Percentiles rank a stretch among this genome's conserved stretches.
phyloP scores from a whole-genome alignment of 1,140 invertebrate species.

The Drosophila biarmipes region DNA sequence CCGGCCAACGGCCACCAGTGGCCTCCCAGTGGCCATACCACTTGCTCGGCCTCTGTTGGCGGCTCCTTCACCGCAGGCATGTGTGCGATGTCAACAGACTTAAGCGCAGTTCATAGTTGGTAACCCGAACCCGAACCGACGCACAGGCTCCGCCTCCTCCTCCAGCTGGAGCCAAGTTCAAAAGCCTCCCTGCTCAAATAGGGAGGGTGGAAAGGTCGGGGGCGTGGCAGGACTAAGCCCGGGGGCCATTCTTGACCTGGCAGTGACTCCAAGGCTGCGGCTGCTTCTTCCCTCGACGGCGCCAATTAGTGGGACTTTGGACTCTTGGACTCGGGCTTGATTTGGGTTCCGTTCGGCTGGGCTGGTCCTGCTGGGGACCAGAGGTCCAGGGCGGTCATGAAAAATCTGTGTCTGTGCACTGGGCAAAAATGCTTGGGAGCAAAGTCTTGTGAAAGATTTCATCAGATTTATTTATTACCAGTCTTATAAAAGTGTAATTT shows the following conservation, averaged over 20 bases:
- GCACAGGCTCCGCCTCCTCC: slow-evolving; percentile 3
- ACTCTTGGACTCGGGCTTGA: slow-evolving; percentile 9
- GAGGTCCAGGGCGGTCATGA: neutral
- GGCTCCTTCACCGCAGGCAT: slow-evolving; percentile 26
- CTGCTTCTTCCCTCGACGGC: slow-evolving; percentile 39
- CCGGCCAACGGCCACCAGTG: too few species aligned
- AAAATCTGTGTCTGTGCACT: slow-evolving; percentile 1
- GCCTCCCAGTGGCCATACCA: too few species aligned
- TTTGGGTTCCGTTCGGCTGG: slow-evolving; percentile 14
- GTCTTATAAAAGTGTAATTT: too few species aligned
- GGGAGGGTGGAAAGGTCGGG: neutral
- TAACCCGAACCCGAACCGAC: slow-evolving; percentile 39
- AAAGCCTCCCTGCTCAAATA: slow-evolving; percentile 34
- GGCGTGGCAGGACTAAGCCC: neutral
- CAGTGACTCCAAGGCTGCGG: slow-evolving; percentile 38
- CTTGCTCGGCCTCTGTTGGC: neutral
- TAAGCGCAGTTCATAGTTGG: slow-evolving; percentile 44
- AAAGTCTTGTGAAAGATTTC: too few species aligned
- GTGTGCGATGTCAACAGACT: slow-evolving; percentile 60
- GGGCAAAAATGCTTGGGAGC: neutral
- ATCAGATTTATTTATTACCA: too few species aligned
- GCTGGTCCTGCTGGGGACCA: neutral
- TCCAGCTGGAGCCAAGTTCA: slow-evolving; percentile 47
- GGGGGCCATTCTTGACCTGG: slow-evolving; percentile 57
- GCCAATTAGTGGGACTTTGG: slow-evolving; percentile 58